Evolutionary conservation across 2,113 vertebrate genomes (phyloP).

Genomic region (Epinephelus cyanopodus): DNA sequence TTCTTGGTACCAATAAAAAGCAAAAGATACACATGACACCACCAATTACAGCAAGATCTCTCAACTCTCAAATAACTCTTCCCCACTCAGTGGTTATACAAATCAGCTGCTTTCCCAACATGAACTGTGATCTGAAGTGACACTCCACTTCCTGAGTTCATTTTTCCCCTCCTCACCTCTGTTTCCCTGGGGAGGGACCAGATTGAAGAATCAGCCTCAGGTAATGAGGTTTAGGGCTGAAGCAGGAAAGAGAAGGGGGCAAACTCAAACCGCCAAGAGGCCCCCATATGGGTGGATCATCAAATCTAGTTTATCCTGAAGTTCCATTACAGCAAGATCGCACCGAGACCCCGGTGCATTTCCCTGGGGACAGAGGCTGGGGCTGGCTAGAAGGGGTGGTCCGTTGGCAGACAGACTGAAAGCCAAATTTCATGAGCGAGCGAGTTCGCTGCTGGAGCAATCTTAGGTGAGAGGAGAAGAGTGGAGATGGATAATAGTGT

Average conservation of each 20-base stretch:
- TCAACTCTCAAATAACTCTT: neutral
- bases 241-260: neutral
- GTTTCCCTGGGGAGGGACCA: constrained; percentile 11
- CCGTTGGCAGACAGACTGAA: constrained; percentile 53
- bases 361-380: constrained; percentile 32
- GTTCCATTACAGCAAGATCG: constrained; percentile 70
- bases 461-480: constrained; percentile 35
- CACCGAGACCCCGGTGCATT: constrained; percentile 59
- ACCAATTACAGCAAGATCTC: neutral
- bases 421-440: constrained; percentile 50
- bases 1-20: neutral
- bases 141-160: constrained; percentile 54
- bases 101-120: constrained; percentile 34
- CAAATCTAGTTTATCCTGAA: constrained; percentile 76
- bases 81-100: neutral
- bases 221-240: constrained; percentile 65
- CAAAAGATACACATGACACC: neutral
- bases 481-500: constrained; percentile 17
- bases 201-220: constrained; percentile 35
- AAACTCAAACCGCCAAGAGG: constrained; percentile 30
- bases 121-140: constrained; percentile 56
- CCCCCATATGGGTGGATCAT: constrained; percentile 50
- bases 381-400: constrained; percentile 26
- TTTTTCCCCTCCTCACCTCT: constrained; percentile 34
- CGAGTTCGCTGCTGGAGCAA: constrained; percentile 42